Base-by-base conservation (phyloP, 2,797 vertebrate genomes). In the Forpus xanthops region DNA sequence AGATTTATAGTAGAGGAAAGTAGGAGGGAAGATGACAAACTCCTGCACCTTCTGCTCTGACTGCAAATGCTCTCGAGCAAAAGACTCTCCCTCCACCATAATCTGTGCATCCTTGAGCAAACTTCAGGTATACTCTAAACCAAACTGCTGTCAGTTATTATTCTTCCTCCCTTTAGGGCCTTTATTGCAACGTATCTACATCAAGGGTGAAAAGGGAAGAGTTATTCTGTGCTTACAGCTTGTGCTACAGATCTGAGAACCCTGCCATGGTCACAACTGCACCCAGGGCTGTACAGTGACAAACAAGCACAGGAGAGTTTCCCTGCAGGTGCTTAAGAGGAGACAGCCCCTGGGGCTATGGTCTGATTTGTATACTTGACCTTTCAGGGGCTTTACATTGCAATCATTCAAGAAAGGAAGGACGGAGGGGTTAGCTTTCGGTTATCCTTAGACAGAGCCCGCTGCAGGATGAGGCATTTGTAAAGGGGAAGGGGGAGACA, bases 1-100 rank as follows among this genome's bases (percentile, higher is more conserved):
- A 78, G 66, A 45, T 60, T 42, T 18, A 83, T 12, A 41, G 12
- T 6, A 0, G 0, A 72, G 35, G 12, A 33, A 92, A 85, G 81
- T 3, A 55, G 64, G 60, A 89, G 33, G 45, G 37, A 62, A 66
- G 35, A 60, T 8, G 12, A 78, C 39, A 76, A 85, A 87, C 20
- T 64, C 60, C 52, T 87, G 42, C 73, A 85, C 84, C 81, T 93
- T 65, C 77, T 78, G 66, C 80, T 87, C 66, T 37, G 44, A 45
- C 79, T 70, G 53, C 62, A 72, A 47, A 60, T 0, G 6, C 33
- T 76, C 66, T 68, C 1, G 6, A 52, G 52, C 49, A 31, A 70
- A 33, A 86, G 20, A 17, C 10, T 41, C 41, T 65, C 50, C 82
- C 81, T 76, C 42, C 78, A 72, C 49, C 73, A 80, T 18, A 2